Conservation (phyloP, 2,797 vertebrate species). For the Phalloptychus januarius region DNA sequence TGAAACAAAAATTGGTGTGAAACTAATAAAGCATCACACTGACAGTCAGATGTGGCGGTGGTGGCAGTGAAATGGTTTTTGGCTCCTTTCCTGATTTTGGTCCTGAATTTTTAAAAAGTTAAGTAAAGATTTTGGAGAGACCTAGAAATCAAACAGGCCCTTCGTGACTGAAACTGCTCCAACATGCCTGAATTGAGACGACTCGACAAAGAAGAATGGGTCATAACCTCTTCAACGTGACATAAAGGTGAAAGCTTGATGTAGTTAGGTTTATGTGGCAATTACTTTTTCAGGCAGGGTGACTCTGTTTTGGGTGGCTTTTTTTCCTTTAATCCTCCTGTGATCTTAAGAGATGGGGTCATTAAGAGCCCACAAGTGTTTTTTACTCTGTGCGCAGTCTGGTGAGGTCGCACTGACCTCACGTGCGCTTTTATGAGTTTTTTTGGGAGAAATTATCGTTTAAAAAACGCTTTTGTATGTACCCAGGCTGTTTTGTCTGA, state of each 20-base stretch:
- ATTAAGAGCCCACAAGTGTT: too few species aligned
- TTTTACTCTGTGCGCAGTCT: too few species aligned
- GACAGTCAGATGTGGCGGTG: neutral
- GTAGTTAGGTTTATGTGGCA: neutral
- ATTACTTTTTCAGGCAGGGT: neutral
- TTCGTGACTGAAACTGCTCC: neutral
- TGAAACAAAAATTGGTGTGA: neutral
- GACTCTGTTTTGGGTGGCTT: neutral
- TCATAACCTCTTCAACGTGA: neutral
- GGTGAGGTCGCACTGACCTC: too few species aligned
- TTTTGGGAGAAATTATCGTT: neutral
- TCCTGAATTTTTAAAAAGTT: neutral
- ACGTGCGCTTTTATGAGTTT: too few species aligned
- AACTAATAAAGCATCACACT: neutral
- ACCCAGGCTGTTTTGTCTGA: neutral
- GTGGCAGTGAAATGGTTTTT: neutral
- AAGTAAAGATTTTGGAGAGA: neutral
- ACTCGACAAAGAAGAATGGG: neutral
- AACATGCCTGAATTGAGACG: neutral
- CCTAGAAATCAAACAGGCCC: neutral
- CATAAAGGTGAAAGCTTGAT: neutral
- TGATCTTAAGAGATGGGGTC: too few species aligned
- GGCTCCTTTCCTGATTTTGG: neutral
- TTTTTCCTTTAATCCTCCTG: neutral
- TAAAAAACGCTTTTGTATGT: neutral